Evolutionary conservation across 2,113 vertebrate species (phyloP).

Genomic region (Megaceryle torquata): DNA sequence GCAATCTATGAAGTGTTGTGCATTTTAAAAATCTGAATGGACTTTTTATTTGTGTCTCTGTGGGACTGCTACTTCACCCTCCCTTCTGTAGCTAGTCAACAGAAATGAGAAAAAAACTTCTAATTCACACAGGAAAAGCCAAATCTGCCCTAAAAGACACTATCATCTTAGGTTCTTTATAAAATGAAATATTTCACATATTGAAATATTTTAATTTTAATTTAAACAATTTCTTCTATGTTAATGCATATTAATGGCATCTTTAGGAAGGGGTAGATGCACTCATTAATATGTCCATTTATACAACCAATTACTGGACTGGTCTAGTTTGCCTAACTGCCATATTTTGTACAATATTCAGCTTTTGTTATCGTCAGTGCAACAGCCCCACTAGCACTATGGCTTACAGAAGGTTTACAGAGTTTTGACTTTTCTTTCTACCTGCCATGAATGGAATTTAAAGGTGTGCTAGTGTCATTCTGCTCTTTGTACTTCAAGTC

Average conservation of each 20-base stretch:
- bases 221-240: constrained; percentile 43
- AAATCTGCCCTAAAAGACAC: constrained; percentile 28
- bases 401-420: not conserved
- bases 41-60: not conserved
- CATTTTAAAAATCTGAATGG: constrained; percentile 5
- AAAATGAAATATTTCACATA: constrained; percentile 38
- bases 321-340: not conserved
- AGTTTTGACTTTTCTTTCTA: constrained; percentile 12
- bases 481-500: not conserved
- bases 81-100: not conserved
- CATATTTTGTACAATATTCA: not conserved
- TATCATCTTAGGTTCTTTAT: not conserved
- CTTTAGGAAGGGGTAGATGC: constrained; percentile 8
- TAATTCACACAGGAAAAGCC: constrained; percentile 33
- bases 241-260: constrained; percentile 19
- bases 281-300: not conserved
- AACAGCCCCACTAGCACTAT: not conserved
- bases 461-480: not conserved
- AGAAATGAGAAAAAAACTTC: constrained; percentile 44
- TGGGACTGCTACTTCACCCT: not conserved
- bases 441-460: not conserved
- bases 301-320: not conserved
- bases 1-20: not conserved
- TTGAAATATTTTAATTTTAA: constrained; percentile 1
- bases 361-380: not conserved